A percentile compares a stretch with the other conserved stretches of the same genome.
phyloP scores from a whole-genome alignment of 2,888 invertebrate genomes.

The Xestia xanthographa region DNA sequence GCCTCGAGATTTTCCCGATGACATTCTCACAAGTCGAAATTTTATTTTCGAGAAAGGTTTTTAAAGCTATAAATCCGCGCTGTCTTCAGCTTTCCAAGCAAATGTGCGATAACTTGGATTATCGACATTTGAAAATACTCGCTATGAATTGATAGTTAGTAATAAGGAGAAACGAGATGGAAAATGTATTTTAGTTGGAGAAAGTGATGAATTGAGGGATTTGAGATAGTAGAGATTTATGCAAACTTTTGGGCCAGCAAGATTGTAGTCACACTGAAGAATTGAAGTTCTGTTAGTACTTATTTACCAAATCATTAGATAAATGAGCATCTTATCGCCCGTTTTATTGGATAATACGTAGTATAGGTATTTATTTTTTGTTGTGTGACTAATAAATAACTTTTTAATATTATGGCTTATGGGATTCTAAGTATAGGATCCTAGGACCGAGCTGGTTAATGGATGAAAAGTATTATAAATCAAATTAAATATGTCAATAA shows the following conservation, averaged over 20 bases:
- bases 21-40: constrained; percentile 48
- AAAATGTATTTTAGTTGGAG: constrained; percentile 1
- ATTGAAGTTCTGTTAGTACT: background rate
- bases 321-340: background rate
- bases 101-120: constrained; percentile 57
- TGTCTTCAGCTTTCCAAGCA: constrained; percentile 53
- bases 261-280: background rate
- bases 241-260: background rate
- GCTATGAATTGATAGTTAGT: constrained; percentile 55
- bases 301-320: background rate
- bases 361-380: background rate
- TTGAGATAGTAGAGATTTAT: background rate
- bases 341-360: background rate
- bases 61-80: constrained; percentile 52
- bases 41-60: constrained; percentile 53
- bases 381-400: background rate
- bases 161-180: constrained; percentile 29
- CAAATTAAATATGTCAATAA: no score
- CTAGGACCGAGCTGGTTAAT: no score
- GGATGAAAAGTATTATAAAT: no score
- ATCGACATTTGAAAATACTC: constrained; percentile 51
- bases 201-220: constrained; percentile 16
- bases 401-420: background rate
- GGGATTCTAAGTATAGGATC: no score
- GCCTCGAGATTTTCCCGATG: constrained; percentile 31